A percentile compares a stretch with the other conserved stretches of the same genome.
Evolutionary conservation across 2,888 invertebrate species (phyloP).

Genomic region (Tuberolachnus salignus): DNA sequence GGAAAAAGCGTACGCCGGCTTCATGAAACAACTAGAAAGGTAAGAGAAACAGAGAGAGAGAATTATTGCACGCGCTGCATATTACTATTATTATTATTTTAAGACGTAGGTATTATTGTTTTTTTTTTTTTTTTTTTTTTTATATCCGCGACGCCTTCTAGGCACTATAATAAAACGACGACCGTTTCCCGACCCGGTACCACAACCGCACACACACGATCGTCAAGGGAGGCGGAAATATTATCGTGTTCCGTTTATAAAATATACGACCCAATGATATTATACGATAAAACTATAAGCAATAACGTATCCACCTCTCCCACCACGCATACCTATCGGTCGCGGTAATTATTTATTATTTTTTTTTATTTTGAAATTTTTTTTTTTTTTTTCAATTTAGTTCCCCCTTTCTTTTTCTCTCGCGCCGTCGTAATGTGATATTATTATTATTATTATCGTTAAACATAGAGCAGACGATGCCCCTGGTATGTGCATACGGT

Average conservation of each 20-base stretch:
- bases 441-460: background rate
- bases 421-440: background rate
- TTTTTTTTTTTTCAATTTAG: background rate
- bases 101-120: too few species aligned
- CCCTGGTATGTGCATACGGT: too few species aligned
- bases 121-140: background rate
- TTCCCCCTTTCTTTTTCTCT: background rate
- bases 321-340: too few species aligned
- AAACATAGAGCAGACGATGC: too few species aligned
- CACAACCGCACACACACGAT: background rate
- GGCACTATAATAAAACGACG: constrained; percentile 28
- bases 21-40: constrained; percentile 94
- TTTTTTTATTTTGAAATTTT: too few species aligned
- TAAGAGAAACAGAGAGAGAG: constrained; percentile 64
- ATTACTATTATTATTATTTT: background rate
- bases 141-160: constrained; percentile 21
- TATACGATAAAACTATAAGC: background rate
- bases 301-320: too few species aligned
- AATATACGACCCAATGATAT: constrained; percentile 45
- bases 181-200: constrained; percentile 1
- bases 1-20: constrained; percentile 95
- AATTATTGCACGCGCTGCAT: background rate
- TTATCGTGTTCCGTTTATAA: constrained; percentile 23
- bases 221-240: constrained; percentile 2
- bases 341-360: constrained; percentile 21